phyloP scores from a whole-genome alignment of 2,113 vertebrate genomes.

The Amphiprion ocellaris region DNA sequence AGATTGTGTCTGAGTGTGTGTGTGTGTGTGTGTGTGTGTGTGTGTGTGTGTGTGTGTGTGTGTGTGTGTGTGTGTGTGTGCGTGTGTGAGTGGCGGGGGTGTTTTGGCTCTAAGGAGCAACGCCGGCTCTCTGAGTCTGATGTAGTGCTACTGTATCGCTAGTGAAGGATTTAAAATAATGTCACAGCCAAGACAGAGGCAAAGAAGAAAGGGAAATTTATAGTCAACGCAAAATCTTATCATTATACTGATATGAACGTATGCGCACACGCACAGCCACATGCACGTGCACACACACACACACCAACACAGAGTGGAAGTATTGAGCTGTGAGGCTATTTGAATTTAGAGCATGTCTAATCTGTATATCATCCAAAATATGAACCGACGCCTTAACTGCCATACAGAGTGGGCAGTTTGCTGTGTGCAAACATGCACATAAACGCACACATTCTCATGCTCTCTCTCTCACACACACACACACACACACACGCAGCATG shows the following conservation, averaged over 20 bases:
- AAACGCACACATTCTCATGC: not conserved
- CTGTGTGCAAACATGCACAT: constrained; percentile 8
- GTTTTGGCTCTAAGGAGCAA: constrained; percentile 24
- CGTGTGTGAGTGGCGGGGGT: constrained; percentile 1
- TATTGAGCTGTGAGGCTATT: constrained; percentile 50
- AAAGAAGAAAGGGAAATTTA: constrained; percentile 30
- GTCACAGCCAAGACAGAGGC: constrained; percentile 45
- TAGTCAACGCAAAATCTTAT: constrained; percentile 45
- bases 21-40: constrained; percentile 8
- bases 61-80: no score
- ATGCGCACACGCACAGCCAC: not conserved
- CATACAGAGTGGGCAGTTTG: constrained; percentile 39
- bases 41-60: constrained; percentile 7
- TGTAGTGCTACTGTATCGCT: constrained; percentile 39
- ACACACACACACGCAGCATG: not conserved
- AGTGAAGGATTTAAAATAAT: constrained; percentile 63
- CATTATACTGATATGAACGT: constrained; percentile 52
- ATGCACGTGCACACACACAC: not conserved
- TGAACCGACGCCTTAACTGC: constrained; percentile 32
- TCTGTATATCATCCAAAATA: constrained; percentile 60
- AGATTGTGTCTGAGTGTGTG: constrained; percentile 3
- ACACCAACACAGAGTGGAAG: constrained; percentile 18
- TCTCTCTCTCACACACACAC: no score
- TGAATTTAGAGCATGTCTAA: constrained; percentile 66
- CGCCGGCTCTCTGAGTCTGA: constrained; percentile 30